Base-by-base conservation (phyloP, 2,888 invertebrate species). In the Apoda limacodes region DNA sequence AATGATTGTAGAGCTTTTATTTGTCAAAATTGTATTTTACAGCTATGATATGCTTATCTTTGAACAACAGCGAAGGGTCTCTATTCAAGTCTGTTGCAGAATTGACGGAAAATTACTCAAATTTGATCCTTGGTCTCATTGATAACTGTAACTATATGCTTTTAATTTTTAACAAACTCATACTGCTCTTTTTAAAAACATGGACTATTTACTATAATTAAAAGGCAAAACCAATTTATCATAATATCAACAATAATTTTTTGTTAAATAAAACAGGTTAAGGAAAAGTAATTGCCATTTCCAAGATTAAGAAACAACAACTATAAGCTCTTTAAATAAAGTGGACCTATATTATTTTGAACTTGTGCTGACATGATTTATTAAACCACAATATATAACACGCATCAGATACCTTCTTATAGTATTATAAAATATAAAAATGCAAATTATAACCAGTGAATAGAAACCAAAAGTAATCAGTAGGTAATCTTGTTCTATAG, bases 21-120 rank as follows among this genome's bases (percentile, higher is more conserved):
- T 88, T 88, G 86, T 87, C 88, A 88, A 87, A 86, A 88, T 87
- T 85, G 84, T 84, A 85, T 85, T 87, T 90, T 90, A 91, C 90
- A 90, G 88, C 90, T 91, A 91, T 91, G 90, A 91, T 91, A 91
- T 91, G 91, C 91, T 90, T 90, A 88, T 85, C 86, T 87, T 85
- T 84, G 75, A 82, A 81, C 82, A 82, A 83, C 83, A 82, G 81
- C 75, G 74, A 76, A 75, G 75, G 68, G 48, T 61, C 55, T 70
- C 58, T 60, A 54, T 60, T 48, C 48, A 48, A 54, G 55, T 62
- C 68, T 70, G 67, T 64, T 70, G 62, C 53, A 64, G 65, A 76
- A 75, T 78, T 76, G 76, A 78, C 78, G 63, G 72, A 70, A 67
- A 57, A 56, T 67, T 67, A 60, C 60, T 70, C 61, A 61, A 55